A percentile compares a stretch with the other conserved stretches of the same genome.
These are phyloP conservation scores for Phyllostomus hastatus DNA, from an alignment of 2,113 vertebrate genomes.

Conservation along the genomic window DNA sequence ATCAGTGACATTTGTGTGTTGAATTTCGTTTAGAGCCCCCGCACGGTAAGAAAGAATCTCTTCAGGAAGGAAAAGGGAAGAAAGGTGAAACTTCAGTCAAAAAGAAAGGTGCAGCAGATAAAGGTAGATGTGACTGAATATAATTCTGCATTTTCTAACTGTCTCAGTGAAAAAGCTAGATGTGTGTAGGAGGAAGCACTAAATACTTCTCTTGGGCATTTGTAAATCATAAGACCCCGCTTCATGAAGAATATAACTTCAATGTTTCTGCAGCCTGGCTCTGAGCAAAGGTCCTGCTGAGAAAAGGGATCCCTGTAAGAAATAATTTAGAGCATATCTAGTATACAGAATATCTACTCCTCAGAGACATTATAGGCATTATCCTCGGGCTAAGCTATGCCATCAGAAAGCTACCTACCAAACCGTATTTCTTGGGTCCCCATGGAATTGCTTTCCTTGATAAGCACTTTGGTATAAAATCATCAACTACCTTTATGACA, in stretches of 20 bases:
- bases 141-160: constrained; percentile 2
- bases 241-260: neutral
- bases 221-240: neutral
- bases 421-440: neutral
- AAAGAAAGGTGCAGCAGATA: constrained; percentile 48
- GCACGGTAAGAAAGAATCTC: constrained; percentile 10
- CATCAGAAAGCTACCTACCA: neutral
- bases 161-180: neutral
- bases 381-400: neutral
- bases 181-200: neutral
- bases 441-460: neutral
- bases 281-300: neutral
- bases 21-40: constrained; percentile 36
- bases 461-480: neutral
- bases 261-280: neutral
- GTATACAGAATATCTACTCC: neutral
- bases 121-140: constrained; percentile 7
- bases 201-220: neutral
- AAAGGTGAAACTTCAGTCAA: constrained; percentile 52
- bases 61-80: constrained; percentile 67
- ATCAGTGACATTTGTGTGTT: constrained; percentile 44
- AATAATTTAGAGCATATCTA: neutral
- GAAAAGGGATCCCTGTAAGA: neutral
- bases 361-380: neutral
- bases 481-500: neutral